Evolutionary conservation across 1,140 invertebrate genomes (phyloP), one percentile per base, ranked within the genome.

Genomic region (Pentalonia nigronervosa): DNA sequence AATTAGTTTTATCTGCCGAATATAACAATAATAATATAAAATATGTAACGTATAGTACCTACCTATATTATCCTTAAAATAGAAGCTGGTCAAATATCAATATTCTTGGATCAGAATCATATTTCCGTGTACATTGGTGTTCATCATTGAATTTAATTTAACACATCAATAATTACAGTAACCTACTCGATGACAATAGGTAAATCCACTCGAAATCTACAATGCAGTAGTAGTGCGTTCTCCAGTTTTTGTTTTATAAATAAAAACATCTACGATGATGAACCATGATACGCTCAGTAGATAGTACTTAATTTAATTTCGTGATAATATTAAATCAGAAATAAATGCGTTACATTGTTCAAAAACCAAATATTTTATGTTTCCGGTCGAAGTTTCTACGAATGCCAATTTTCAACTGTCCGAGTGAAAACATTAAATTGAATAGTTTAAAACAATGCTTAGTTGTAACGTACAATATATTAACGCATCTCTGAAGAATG

Each of bases 281-380:
- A n/a, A 6, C n/a, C 14, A 76, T 76, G 14, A 14, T 76, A n/a
- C 60, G n/a, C 60, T n/a, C n/a, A n/a, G 17, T n/a, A 76, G 60
- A 23, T 21, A 1, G 21, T 23, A 7, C 14, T 7, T 56, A 56
- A 4, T n/a, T 76, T n/a, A 20, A 1, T 76, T n/a, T n/a, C n/a
- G 17, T 17, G 17, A 14, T 76, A n/a, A n/a, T 76, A 17, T 76
- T n/a, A 76, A 76, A 76, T n/a, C 30, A 17, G n/a, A 76, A 76
- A n/a, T 34, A 34, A 76, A 76, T 76, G n/a, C n/a, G 1, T 76
- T 17, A 76, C 60, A 76, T 76, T 76, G 60, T 76, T 76, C n/a
- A 76, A 76, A 76, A n/a, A 76, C 60, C n/a, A 76, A 76, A 76
- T 76, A 76, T 76, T 76, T n/a, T n/a, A 76, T 76, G 60, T 76